A percentile compares a stretch with the other conserved stretches of the same genome.
These are phyloP conservation scores for Phoxinus dragarum DNA, from an alignment of 2,797 vertebrate species.

Conservation along the genomic window DNA sequence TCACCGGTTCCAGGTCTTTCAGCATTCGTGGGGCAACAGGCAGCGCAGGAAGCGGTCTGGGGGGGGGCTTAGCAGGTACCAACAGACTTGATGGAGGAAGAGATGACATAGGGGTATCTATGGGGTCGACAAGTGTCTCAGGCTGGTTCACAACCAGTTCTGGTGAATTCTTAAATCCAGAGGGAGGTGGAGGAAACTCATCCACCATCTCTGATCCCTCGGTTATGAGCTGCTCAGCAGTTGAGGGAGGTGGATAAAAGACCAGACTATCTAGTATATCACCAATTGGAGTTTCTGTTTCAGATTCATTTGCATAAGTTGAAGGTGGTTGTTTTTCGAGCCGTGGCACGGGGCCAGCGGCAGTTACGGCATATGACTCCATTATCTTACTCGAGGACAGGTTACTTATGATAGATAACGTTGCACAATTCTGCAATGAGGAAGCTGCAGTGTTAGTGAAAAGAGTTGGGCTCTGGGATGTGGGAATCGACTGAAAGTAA, in stretches of 20 bases:
- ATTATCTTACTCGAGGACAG: not conserved
- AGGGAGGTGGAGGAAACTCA: not conserved
- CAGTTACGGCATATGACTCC: not conserved
- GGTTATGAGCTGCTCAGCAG: not conserved
- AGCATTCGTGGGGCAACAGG: not conserved
- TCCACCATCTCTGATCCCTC: not conserved
- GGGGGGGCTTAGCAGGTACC: constrained; percentile 13
- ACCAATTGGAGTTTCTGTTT: not conserved
- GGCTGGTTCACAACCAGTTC: not conserved
- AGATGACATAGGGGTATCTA: constrained; percentile 3
- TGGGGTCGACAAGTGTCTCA: not conserved
- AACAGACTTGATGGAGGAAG: not conserved
- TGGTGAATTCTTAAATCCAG: not conserved
- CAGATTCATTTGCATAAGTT: not conserved
- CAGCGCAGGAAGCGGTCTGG: constrained; percentile 41
- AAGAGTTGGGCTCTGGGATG: not conserved
- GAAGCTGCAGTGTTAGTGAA: not conserved
- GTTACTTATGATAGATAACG: constrained; percentile 41
- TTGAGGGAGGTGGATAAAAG: constrained; percentile 38
- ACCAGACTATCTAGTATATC: constrained; percentile 40
- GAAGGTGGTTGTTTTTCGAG: not conserved
- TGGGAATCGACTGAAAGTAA: constrained; percentile 5
- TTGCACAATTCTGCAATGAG: not conserved
- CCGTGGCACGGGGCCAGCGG: not conserved
- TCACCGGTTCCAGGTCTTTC: constrained; percentile 10